Percentiles rank a stretch among this genome's conserved stretches.
phyloP scores from a whole-genome alignment of 2,888 invertebrate genomes.

The Apamea anceps region DNA sequence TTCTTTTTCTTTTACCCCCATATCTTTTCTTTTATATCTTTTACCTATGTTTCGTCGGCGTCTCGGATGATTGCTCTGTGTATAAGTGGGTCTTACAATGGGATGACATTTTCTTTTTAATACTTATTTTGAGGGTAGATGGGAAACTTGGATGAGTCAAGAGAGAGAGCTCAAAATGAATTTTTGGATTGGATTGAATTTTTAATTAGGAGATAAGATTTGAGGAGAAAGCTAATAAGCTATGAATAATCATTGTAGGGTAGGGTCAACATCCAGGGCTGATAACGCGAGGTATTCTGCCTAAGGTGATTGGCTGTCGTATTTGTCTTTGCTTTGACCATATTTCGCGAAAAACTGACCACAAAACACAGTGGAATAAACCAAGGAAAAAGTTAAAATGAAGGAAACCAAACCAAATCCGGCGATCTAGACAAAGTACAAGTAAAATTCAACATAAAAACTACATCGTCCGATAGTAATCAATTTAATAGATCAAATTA shows the following conservation, averaged over 20 bases:
- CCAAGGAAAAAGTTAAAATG: neutral
- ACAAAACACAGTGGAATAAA: neutral
- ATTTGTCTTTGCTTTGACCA: neutral
- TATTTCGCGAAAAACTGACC: neutral
- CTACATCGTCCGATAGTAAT: neutral
- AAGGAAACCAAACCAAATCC: neutral
- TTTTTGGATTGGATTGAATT: conserved; percentile 51
- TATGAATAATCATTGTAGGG: conserved; percentile 15
- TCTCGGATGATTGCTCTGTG: conserved; percentile 82
- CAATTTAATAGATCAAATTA: neutral
- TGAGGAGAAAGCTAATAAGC: neutral
- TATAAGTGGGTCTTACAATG: conserved; percentile 76
- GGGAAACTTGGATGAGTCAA: conserved; percentile 46
- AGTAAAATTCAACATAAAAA: neutral
- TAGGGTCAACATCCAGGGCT: neutral
- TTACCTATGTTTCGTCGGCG: conserved; percentile 73
- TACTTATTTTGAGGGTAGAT: conserved; percentile 72
- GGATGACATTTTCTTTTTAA: conserved; percentile 81
- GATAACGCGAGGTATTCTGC: neutral
- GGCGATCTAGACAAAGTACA: neutral
- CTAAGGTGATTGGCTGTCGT: neutral
- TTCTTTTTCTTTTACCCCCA: conserved; percentile 67
- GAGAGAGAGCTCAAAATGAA: conserved; percentile 48
- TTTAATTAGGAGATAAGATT: conserved; percentile 35
- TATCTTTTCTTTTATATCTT: conserved; percentile 75